phyloP scores from a whole-genome alignment of 2,888 invertebrate species.

The Clunio marinus region DNA sequence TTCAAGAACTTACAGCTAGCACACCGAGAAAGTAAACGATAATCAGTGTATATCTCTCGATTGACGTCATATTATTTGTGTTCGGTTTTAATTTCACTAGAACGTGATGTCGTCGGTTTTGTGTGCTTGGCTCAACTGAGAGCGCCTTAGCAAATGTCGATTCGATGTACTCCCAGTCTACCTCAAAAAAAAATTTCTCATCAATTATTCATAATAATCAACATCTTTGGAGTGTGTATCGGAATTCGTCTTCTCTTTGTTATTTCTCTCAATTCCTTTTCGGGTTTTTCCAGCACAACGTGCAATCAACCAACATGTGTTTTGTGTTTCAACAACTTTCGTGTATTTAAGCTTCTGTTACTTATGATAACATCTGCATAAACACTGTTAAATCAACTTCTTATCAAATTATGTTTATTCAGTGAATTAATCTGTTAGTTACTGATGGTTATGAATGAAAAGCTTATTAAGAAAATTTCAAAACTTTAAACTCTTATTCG shows the following conservation, averaged over 20 bases:
- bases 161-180: too few species aligned
- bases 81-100: background rate
- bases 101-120: conserved; percentile 7
- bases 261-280: background rate
- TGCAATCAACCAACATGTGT: background rate
- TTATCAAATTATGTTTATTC: too few species aligned
- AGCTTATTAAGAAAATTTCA: too few species aligned
- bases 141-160: background rate
- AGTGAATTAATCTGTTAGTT: too few species aligned
- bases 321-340: background rate
- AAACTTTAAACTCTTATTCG: too few species aligned
- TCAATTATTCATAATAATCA: background rate
- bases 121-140: background rate
- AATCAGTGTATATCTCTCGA: background rate
- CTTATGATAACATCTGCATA: too few species aligned
- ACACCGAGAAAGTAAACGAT: background rate
- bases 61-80: background rate
- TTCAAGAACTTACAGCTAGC: background rate
- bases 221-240: background rate
- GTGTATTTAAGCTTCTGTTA: too few species aligned
- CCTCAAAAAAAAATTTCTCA: conserved; percentile 20
- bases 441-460: too few species aligned
- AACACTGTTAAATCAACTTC: too few species aligned
- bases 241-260: background rate
- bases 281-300: conserved; percentile 22